Percentiles rank a stretch among this genome's conserved stretches.
Evolutionary conservation across 2,113 vertebrate species (phyloP).

Genomic region (Pollachius pollachius): DNA sequence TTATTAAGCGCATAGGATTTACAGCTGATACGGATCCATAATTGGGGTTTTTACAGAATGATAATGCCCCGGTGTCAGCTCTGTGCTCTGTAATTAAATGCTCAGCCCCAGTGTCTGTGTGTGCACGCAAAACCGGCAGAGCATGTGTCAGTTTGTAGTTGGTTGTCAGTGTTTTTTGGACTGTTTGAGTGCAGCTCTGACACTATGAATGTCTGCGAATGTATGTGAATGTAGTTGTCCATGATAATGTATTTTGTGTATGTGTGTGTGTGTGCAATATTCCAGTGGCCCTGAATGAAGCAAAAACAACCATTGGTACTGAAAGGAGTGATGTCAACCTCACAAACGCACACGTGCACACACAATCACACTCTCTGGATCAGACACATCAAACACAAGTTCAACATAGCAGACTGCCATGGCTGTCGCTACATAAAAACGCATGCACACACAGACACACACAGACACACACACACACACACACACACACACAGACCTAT

Average conservation of each 20-base stretch:
- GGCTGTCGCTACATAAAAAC: slow-evolving; percentile 9
- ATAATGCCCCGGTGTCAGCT: slow-evolving; percentile 47
- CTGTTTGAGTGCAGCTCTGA: background rate
- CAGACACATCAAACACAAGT: slow-evolving; percentile 50
- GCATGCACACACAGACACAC: slow-evolving; percentile 13
- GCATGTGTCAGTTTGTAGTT: background rate
- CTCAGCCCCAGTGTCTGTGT: background rate
- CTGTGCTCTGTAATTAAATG: slow-evolving; percentile 50
- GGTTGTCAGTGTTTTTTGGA: background rate
- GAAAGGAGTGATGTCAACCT: slow-evolving; percentile 68
- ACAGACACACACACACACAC: background rate
- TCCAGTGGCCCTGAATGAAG: slow-evolving; percentile 30
- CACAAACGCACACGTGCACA: slow-evolving; percentile 21
- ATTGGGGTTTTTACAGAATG: slow-evolving; percentile 47
- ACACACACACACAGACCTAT: slow-evolving; percentile 2
- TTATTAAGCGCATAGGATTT: slow-evolving; percentile 54
- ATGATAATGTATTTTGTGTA: background rate
- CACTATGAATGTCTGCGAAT: slow-evolving; percentile 8
- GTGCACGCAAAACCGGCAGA: no score
- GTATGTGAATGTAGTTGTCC: background rate
- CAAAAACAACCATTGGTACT: slow-evolving; percentile 51
- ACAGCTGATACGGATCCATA: slow-evolving; percentile 49
- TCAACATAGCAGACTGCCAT: slow-evolving; percentile 16
- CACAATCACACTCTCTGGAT: slow-evolving; percentile 38
- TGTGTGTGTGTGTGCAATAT: background rate